Evolutionary conservation across 2,797 vertebrate species (phyloP), one percentile per base, ranked within the genome.

Genomic region (Bufotes viridis): DNA sequence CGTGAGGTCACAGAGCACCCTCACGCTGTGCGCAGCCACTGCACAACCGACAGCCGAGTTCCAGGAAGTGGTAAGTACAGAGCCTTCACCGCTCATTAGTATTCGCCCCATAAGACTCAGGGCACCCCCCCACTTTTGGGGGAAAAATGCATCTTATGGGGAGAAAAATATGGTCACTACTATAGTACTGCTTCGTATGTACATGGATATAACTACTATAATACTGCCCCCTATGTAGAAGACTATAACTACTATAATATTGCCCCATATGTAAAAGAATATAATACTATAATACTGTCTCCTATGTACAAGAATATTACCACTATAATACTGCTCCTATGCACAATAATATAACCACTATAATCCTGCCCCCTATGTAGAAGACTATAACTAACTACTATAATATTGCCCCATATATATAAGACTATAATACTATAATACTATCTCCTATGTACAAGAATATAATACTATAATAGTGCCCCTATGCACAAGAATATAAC

Each of bases 331-430:
- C 67, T 70, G 2, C 20, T 26, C 67, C 67, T 70, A 70, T 70
- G 26, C 34, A 70, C 26, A 70, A 70, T 26, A 70, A 70, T 70
- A 70, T 29, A 70, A 70, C 67, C 34, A 70, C 26, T 70, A 29
- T 70, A 70, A 70, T 29, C n/a, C n/a, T n/a, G 63, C n/a, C 9
- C 63, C 4, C n/a, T 67, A 24, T 67, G n/a, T 67, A 67, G n/a
- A 67, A 67, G 63, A 65, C n/a, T 65, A 65, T 65, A 65, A 65
- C 63, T 65, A 65, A 65, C 63, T 65, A 65, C 63, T 65, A 65
- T 24, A 65, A 65, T 65, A 65, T n/a, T 24, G 22, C 57, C 22
- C 2, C 63, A 22, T 65, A n/a, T 65, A 8, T 65, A 65, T 22
- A 65, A 65, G 22, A 65, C 24, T 65, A 65, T 65, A 65, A 65